A percentile compares a stretch with the other conserved stretches of the same genome.
Conservation (phyloP, 2,888 invertebrate species). For the Iselma pallidipennis region DNA sequence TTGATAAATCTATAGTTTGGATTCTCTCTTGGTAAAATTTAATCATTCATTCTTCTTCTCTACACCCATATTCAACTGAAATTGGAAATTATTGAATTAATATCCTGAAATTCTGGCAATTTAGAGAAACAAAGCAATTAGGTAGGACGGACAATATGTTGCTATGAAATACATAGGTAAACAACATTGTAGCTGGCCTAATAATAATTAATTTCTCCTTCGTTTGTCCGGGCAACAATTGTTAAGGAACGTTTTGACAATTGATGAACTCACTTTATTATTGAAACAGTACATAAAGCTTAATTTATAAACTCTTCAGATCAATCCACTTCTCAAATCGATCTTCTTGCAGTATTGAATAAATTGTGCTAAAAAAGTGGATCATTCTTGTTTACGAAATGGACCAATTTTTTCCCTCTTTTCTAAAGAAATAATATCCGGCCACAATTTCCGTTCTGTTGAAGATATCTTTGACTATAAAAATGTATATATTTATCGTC, state of each 20-base stretch:
- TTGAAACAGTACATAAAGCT: too few species aligned
- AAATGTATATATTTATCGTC: too few species aligned
- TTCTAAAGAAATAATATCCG: too few species aligned
- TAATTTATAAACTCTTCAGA: too few species aligned
- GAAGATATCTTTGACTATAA: too few species aligned
- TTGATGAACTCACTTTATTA: too few species aligned
- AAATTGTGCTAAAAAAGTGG: too few species aligned
- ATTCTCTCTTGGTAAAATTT: neutral
- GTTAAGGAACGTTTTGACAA: neutral
- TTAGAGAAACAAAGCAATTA: neutral
- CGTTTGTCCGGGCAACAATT: neutral
- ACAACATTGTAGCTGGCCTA: neutral
- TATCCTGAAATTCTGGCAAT: neutral
- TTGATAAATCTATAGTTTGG: neutral
- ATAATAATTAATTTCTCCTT: neutral
- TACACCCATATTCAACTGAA: neutral
- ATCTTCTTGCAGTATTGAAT: too few species aligned
- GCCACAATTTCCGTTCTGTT: too few species aligned
- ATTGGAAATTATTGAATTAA: neutral
- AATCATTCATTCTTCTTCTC: neutral
- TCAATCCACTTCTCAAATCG: too few species aligned
- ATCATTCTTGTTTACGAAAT: too few species aligned
- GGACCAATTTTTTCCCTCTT: too few species aligned
- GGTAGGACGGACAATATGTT: neutral
- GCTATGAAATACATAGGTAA: neutral